These are phyloP conservation scores for Dendrocopos noguchii DNA, from an alignment of 2,113 vertebrate genomes.

Conservation along the genomic window DNA sequence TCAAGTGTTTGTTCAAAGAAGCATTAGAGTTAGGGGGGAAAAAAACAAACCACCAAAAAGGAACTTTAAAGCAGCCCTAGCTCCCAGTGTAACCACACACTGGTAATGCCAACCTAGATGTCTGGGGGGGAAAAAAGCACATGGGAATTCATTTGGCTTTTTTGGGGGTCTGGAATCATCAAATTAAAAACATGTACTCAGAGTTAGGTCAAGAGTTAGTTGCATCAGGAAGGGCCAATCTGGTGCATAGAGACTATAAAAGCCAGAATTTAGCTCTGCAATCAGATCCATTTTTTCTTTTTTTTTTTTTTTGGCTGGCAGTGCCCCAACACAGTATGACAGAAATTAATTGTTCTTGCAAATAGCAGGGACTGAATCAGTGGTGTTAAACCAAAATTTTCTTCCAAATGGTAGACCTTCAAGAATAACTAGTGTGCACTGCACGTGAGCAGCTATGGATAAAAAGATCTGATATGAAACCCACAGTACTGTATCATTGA, in stretches of 20 bases:
- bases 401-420: neutral
- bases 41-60: no score
- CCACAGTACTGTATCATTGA: neutral
- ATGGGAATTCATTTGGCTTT: neutral
- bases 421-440: accelerated
- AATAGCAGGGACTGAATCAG: neutral
- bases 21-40: neutral
- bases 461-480: neutral
- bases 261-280: neutral
- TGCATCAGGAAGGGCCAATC: neutral
- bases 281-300: neutral
- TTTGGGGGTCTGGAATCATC: neutral
- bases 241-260: neutral
- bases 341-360: neutral
- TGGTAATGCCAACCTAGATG: neutral
- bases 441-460: neutral
- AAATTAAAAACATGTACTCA: accelerated
- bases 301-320: neutral
- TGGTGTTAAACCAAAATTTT: neutral
- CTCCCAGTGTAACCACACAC: neutral
- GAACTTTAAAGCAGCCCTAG: neutral
- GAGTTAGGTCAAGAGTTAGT: neutral
- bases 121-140: neutral
- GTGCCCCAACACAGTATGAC: neutral
- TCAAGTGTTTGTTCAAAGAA: neutral